Evolutionary conservation across 2,113 vertebrate genomes (phyloP), one percentile per base, ranked within the genome.

Genomic region (Campylomormyrus tamandua): DNA sequence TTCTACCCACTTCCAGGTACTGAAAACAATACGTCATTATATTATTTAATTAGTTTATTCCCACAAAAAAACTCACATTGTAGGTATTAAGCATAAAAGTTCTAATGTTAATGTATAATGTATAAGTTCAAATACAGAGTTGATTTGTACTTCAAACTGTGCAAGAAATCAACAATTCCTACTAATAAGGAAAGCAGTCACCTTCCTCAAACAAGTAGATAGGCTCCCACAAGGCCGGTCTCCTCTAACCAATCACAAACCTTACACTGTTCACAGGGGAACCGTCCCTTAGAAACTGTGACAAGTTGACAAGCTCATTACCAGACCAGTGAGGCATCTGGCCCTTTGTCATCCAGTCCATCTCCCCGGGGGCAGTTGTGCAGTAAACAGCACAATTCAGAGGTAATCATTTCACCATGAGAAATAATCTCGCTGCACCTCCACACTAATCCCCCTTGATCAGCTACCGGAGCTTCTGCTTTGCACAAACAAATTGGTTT

Each of bases 261-360:
- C 45, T 48, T 24, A 48, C 39, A 24, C 45, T 21, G 45, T 21
- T 84, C 83, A 46, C 83, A 48, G 83, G 45, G 15, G 85, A 56
- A 39, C 0, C 49, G 24, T 48, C 42, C 89, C 70, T 53, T 83
- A 56, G 49, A 13, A 49, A 84, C 87, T 9, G 87, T 62, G 88
- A 83, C n/a, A 83, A 53, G 27, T 50, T 83, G 88, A 90, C 85
- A 90, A 90, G 21, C 89, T 90, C 58, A 90, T 90, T 80, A 90
- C 84, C 31, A 53, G 66, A 85, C 48, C 35, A 42, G 56, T 13
- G 31, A 50, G 31, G 84, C 56, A 87, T 62, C 84, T 31, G 62
- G 31, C 11, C n/a, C 49, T 87, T n/a, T 39, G 10, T 35, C 66
- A 27, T 87, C 35, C n/a, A 87, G 56, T 17, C 45, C 3, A 13